Percentiles rank a stretch among this genome's conserved stretches.
These are phyloP conservation scores for Aleiodes testaceus DNA, from an alignment of 2,888 invertebrate species.

Conservation along the genomic window DNA sequence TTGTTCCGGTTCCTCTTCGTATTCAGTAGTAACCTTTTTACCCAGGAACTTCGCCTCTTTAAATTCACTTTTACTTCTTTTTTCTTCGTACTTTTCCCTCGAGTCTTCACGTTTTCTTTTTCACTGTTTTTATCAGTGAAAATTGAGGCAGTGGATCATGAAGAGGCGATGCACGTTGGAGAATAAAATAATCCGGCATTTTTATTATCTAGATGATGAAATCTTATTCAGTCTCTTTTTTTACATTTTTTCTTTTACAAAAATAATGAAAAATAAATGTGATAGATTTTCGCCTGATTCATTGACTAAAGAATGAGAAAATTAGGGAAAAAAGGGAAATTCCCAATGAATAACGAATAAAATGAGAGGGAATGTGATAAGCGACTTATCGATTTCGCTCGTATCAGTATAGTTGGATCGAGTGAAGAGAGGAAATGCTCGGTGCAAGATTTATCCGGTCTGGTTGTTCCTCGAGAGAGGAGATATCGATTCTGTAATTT, in stretches of 20 bases:
- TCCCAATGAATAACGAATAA: not conserved
- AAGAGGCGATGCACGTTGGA: not conserved
- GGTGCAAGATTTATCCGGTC: conserved; percentile 8
- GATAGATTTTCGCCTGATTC: not conserved
- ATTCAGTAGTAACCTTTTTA: conserved; percentile 40
- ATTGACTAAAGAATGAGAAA: not conserved
- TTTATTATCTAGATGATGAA: not conserved
- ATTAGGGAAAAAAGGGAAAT: not conserved
- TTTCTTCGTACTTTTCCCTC: not conserved
- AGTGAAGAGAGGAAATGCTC: conserved; percentile 2
- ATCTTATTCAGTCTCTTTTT: not conserved
- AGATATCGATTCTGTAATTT: conserved; percentile 16
- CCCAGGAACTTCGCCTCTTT: conserved; percentile 11
- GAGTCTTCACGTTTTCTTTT: no score
- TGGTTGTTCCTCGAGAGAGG: not conserved
- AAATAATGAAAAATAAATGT: not conserved
- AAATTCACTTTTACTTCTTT: conserved; percentile 14
- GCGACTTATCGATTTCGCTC: not conserved
- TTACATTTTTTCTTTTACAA: not conserved
- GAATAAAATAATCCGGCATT: conserved; percentile 2
- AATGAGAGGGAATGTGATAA: not conserved
- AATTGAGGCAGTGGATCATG: no score
- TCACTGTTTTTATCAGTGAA: not conserved
- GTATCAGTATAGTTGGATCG: conserved; percentile 1
- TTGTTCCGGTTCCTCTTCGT: conserved; percentile 44